Evolutionary conservation across 2,888 invertebrate species (phyloP).

Genomic region (Andrena hattorfiana): DNA sequence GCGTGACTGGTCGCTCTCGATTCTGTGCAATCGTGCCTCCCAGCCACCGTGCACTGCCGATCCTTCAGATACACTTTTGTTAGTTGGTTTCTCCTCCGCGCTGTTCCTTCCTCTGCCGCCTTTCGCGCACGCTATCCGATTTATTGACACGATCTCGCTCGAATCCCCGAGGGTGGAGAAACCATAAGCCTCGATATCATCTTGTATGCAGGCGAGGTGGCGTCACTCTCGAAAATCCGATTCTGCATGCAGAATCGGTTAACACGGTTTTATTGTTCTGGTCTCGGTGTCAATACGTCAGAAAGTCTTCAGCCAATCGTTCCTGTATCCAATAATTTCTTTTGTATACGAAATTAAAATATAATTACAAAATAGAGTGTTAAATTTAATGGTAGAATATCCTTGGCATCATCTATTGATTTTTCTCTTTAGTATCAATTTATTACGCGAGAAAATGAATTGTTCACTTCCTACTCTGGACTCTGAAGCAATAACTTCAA

Average conservation of each 20-base stretch:
- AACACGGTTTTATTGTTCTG: conserved; percentile 15
- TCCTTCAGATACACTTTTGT: conserved; percentile 32
- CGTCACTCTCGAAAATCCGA: conserved; percentile 29
- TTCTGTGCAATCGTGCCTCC: conserved; percentile 47
- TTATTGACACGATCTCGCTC: conserved; percentile 60
- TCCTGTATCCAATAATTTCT: no score
- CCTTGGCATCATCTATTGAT: no score
- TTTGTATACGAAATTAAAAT: no score
- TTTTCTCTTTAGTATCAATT: no score
- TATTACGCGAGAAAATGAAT: no score
- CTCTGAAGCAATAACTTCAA: background rate
- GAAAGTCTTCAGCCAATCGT: no score
- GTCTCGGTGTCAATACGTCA: no score
- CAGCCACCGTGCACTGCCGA: conserved; percentile 44
- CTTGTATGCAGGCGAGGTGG: conserved; percentile 50
- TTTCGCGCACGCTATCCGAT: conserved; percentile 59
- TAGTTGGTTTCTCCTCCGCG: conserved; percentile 29
- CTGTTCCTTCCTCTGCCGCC: conserved; percentile 39
- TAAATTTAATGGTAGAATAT: no score
- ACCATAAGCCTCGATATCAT: conserved; percentile 57
- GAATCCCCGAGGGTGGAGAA: conserved; percentile 56
- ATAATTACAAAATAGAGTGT: no score
- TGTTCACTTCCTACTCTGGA: no score
- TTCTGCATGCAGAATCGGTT: conserved; percentile 45
- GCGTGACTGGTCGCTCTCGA: conserved; percentile 55